A percentile compares a stretch with the other conserved stretches of the same genome.
phyloP scores from a whole-genome alignment of 2,888 invertebrate genomes.

The Acanthoscelides obtectus region DNA sequence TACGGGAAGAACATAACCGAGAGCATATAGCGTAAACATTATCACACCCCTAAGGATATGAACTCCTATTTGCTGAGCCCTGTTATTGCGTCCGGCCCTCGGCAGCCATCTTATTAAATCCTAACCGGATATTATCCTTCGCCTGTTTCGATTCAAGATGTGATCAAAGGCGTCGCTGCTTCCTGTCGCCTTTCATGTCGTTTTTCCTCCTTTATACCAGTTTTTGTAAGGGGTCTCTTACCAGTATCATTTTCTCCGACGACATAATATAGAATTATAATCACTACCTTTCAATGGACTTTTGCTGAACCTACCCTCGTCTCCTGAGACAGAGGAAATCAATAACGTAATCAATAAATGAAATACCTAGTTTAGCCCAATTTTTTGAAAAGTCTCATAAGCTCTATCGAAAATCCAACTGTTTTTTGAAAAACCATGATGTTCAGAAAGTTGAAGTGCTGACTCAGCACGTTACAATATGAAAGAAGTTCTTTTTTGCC shows the following conservation, averaged over 20 bases:
- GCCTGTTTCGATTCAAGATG: conserved; percentile 30
- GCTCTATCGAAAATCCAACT: no score
- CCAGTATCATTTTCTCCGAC: not conserved
- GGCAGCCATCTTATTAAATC: conserved; percentile 32
- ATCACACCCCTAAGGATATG: not conserved
- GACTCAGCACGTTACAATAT: no score
- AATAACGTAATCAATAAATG: no score
- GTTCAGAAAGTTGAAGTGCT: no score
- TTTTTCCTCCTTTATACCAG: not conserved
- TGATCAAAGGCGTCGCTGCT: conserved; percentile 30
- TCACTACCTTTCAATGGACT: no score
- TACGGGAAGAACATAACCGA: not conserved
- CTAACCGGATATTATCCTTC: conserved; percentile 35
- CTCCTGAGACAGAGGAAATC: no score
- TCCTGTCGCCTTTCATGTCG: not conserved
- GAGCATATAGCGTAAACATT: not conserved
- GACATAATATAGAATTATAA: not conserved
- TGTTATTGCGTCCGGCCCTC: conserved; percentile 35
- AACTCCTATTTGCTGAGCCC: conserved; percentile 1
- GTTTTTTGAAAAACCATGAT: no score
- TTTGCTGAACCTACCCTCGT: no score
- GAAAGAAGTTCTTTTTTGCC: no score
- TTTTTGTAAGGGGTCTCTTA: not conserved
- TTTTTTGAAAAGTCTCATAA: no score
- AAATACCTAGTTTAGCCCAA: no score